A percentile compares a stretch with the other conserved stretches of the same genome.
Conservation (phyloP, 1,140 invertebrate genomes). For the Babylonia areolata region DNA sequence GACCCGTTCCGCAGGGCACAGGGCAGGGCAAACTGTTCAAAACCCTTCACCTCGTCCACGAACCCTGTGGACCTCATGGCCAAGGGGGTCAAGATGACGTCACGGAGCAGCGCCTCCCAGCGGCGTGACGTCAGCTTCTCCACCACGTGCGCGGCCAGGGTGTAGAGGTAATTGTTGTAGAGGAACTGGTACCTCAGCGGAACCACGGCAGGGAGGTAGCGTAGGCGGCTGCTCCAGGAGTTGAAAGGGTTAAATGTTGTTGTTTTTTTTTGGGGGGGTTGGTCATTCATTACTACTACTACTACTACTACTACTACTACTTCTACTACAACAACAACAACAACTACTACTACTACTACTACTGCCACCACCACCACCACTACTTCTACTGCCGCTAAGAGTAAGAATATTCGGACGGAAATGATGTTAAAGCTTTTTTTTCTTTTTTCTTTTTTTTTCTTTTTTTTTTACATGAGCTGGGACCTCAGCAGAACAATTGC, state of each 20-base stretch:
- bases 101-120: conserved; percentile 64
- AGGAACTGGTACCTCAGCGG: conserved; percentile 63
- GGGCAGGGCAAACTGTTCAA: conserved; percentile 58
- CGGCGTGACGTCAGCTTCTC: conserved; percentile 58
- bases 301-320: too few species aligned
- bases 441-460: too few species aligned
- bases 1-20: conserved; percentile 60
- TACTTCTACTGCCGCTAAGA: not conserved
- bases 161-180: conserved; percentile 73
- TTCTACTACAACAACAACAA: too few species aligned
- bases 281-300: too few species aligned
- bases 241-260: not conserved
- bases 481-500: too few species aligned
- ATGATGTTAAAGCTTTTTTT: too few species aligned
- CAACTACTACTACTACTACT: not conserved
- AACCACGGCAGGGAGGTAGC: conserved; percentile 52
- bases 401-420: not conserved
- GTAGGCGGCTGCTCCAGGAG: conserved; percentile 52
- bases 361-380: not conserved
- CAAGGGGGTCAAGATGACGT: conserved; percentile 60
- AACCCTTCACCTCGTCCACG: conserved; percentile 48
- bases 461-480: too few species aligned
- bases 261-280: not conserved
- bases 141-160: conserved; percentile 68
- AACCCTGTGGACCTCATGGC: conserved; percentile 64